phyloP scores from a whole-genome alignment of 2,113 vertebrate genomes.

The Muntiacus reevesi region DNA sequence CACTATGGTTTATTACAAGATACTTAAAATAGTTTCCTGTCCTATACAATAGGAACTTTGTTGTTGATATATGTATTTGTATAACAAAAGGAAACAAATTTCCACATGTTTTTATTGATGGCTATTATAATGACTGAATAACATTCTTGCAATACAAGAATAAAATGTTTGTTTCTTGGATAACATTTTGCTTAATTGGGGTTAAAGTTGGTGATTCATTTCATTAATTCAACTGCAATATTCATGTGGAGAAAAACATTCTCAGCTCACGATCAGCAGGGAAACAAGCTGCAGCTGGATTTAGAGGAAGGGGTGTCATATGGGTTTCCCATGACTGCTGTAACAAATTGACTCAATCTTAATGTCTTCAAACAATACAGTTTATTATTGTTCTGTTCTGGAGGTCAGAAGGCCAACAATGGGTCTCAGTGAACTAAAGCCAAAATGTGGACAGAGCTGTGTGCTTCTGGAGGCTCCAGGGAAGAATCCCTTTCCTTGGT shows the following conservation, averaged over 20 bases:
- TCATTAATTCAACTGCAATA: too few species aligned
- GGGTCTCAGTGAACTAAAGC: neutral
- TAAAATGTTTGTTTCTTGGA: neutral
- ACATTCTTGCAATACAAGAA: too few species aligned
- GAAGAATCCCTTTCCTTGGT: fast-evolving
- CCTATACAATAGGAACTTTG: neutral
- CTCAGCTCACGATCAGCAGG: fast-evolving
- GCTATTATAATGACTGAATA: neutral
- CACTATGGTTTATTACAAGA: neutral
- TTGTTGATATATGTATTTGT: neutral
- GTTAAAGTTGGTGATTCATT: neutral
- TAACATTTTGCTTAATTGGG: neutral
- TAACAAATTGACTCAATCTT: neutral
- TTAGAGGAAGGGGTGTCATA: fast-evolving
- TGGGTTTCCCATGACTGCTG: neutral
- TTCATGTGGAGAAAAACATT: neutral
- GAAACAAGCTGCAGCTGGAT: fast-evolving
- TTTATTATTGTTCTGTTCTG: neutral
- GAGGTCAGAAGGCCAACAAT: neutral
- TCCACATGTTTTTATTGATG: neutral
- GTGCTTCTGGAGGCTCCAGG: neutral
- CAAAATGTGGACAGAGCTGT: neutral
- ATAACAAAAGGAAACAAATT: neutral
- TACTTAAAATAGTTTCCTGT: neutral
- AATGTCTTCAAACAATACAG: neutral